phyloP scores from a whole-genome alignment of 23 tunicate genomes.

The Oikopleura dioica region DNA sequence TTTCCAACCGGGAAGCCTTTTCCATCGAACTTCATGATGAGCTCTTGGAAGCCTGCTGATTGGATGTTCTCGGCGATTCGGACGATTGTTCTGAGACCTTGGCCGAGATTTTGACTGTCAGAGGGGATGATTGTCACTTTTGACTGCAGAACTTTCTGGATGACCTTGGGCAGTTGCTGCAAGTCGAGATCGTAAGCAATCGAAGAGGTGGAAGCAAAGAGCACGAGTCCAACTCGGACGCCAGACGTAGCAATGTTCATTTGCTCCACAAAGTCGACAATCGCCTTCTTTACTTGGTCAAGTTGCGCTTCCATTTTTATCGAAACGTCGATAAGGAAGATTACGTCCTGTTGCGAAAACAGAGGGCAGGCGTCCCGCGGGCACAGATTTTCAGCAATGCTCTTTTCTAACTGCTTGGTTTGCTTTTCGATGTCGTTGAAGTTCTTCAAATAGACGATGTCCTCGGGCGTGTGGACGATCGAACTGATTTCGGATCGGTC shows the following conservation, averaged over 20 bases:
- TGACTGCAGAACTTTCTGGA: background rate
- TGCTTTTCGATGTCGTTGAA: background rate
- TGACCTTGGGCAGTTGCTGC: background rate
- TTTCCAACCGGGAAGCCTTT: no score
- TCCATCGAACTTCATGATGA: no score
- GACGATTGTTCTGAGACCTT: background rate
- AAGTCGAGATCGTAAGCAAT: background rate
- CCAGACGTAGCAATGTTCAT: background rate
- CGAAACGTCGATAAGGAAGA: background rate
- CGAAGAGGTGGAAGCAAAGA: background rate
- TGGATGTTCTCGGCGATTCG: background rate
- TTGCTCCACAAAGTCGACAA: background rate
- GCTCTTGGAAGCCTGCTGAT: background rate
- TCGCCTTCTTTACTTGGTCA: background rate
- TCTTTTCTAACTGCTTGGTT: background rate
- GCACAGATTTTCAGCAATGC: background rate
- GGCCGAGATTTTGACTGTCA: background rate
- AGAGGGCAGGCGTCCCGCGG: background rate
- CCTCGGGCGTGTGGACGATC: background rate
- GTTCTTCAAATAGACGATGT: background rate
- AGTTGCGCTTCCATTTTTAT: background rate
- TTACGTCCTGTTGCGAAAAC: background rate
- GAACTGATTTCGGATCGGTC: background rate
- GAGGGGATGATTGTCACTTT: background rate
- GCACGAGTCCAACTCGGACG: background rate